Evolutionary conservation across 2,113 vertebrate species (phyloP).

Genomic region (Chauna torquata): DNA sequence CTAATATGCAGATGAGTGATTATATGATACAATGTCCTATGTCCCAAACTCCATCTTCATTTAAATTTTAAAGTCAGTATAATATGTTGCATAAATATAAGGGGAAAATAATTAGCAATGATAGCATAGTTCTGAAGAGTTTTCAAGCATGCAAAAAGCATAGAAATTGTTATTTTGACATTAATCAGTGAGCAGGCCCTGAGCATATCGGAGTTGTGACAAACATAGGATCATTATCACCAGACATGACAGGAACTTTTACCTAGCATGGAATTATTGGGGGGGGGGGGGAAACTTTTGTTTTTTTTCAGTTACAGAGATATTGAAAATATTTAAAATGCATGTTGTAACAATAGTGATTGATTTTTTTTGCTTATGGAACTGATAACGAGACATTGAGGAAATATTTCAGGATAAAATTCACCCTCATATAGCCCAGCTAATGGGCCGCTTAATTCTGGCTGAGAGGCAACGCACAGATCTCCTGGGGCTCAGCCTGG

Average conservation of each 20-base stretch:
- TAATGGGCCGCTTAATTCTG: rapidly evolving
- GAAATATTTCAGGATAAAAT: not conserved
- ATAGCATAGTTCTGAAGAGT: not conserved
- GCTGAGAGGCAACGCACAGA: not conserved
- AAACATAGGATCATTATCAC: not conserved
- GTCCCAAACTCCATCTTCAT: conserved; percentile 13
- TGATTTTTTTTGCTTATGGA: not conserved
- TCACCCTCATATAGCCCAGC: rapidly evolving
- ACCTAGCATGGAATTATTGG: not conserved
- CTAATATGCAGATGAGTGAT: not conserved
- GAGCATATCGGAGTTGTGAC: not conserved
- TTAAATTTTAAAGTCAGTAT: not conserved
- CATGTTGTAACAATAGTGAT: not conserved
- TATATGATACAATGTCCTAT: not conserved
- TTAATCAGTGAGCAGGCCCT: not conserved
- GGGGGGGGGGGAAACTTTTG: not conserved
- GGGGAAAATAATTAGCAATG: not conserved
- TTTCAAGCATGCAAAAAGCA: not conserved
- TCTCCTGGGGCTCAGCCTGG: not conserved
- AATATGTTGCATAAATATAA: not conserved
- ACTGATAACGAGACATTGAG: not conserved
- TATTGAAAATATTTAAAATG: not conserved
- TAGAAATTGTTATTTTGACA: not conserved
- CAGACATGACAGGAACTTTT: not conserved
- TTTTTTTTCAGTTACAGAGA: not conserved